phyloP scores from a whole-genome alignment of 2,797 vertebrate species.

The Bufotes viridis region DNA sequence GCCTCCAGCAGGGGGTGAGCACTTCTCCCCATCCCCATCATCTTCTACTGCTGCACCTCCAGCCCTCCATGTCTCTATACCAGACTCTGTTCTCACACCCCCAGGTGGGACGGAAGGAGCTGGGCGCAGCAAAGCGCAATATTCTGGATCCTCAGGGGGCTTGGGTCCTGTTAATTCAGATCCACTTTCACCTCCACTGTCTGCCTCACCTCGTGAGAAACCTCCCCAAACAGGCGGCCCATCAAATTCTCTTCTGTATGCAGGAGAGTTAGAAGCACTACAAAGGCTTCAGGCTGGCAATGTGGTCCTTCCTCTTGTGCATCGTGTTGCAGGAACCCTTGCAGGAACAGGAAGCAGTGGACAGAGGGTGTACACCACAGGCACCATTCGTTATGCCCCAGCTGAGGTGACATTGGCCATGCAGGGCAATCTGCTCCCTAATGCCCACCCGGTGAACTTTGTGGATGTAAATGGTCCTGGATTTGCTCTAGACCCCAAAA shows the following conservation, averaged over 20 bases:
- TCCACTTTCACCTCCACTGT: conserved; percentile 96
- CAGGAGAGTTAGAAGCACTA: conserved; percentile 93
- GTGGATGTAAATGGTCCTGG: conserved; percentile 90
- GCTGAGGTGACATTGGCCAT: conserved; percentile 96
- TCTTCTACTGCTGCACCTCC: conserved; percentile 78
- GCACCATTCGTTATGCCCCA: conserved; percentile 97
- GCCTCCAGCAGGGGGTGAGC: conserved; percentile 80
- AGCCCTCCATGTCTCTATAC: conserved; percentile 90
- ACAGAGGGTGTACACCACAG: conserved; percentile 97
- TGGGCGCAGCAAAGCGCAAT: conserved; percentile 89
- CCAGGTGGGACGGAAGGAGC: conserved; percentile 88
- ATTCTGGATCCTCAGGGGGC: conserved; percentile 79
- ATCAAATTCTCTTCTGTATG: conserved; percentile 91
- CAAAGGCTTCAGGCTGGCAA: conserved; percentile 95
- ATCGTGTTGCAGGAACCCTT: conserved; percentile 91
- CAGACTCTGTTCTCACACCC: conserved; percentile 96
- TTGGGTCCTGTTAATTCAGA: conserved; percentile 88
- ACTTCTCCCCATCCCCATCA: conserved; percentile 86
- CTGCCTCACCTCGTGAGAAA: conserved; percentile 96
- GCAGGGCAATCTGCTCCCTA: conserved; percentile 96
- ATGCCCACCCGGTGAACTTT: conserved; percentile 93
- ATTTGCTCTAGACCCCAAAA: conserved; percentile 97
- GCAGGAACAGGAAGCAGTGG: conserved; percentile 88
- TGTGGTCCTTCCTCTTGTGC: conserved; percentile 93
- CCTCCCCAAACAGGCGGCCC: conserved; percentile 87